phyloP scores from a whole-genome alignment of 2,797 vertebrate species.

The Coracias cyanogaster region DNA sequence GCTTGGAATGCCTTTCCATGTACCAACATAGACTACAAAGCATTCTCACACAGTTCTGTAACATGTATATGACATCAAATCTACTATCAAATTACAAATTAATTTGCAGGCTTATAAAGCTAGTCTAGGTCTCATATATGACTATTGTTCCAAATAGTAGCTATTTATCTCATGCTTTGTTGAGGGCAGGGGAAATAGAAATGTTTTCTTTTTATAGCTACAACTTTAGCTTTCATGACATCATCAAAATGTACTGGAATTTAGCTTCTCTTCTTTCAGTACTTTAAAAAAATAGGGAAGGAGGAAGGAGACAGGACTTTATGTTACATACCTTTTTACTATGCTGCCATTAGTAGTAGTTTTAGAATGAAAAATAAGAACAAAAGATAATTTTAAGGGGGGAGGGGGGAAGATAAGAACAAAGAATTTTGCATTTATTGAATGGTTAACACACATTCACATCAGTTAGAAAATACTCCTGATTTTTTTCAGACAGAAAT shows the following conservation, averaged over 20 bases:
- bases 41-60: not conserved
- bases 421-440: not conserved
- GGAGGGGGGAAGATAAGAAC: not conserved
- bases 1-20: slow-evolving; percentile 39
- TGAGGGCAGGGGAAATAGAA: not conserved
- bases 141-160: not conserved
- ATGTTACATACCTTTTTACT: not conserved
- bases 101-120: not conserved
- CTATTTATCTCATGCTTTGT: not conserved
- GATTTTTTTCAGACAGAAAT: not conserved
- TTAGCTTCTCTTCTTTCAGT: not conserved
- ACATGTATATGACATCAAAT: not conserved
- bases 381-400: not conserved
- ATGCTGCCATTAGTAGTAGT: not conserved
- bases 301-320: not conserved
- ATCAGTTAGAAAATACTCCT: not conserved
- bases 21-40: not conserved
- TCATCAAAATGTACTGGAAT: not conserved
- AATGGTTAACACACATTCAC: not conserved
- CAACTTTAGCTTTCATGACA: not conserved
- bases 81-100: not conserved
- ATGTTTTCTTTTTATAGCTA: not conserved
- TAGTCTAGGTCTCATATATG: not conserved
- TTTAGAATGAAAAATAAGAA: not conserved
- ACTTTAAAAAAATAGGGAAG: not conserved